phyloP scores from a whole-genome alignment of 2,113 vertebrate species.

The Mus spicilegus region DNA sequence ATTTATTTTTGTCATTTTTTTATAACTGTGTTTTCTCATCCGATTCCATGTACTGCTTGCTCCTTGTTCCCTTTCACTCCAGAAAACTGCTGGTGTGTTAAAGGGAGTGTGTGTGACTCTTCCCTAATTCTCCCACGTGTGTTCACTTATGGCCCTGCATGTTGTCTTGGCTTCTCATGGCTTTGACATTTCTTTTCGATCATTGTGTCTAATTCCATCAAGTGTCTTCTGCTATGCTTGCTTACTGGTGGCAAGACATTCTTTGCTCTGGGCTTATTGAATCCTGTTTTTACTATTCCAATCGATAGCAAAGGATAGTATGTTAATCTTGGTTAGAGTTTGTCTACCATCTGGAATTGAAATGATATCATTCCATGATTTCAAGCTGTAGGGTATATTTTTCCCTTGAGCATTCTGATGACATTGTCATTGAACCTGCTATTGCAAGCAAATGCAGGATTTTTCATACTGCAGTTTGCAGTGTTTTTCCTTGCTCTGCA shows the following conservation, averaged over 20 bases:
- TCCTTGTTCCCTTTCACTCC: neutral
- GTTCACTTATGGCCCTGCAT: neutral
- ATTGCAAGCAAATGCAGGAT: neutral
- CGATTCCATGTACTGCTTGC: neutral
- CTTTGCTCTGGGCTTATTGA: neutral
- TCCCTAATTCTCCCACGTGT: no score
- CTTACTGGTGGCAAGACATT: neutral
- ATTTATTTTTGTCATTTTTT: neutral
- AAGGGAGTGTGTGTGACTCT: neutral
- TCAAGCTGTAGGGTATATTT: neutral
- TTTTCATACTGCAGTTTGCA: no score
- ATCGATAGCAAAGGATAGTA: neutral
- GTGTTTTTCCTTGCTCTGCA: neutral
- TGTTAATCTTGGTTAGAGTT: no score
- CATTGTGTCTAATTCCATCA: no score
- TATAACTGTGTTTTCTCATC: neutral
- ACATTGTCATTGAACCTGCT: neutral
- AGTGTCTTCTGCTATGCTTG: neutral
- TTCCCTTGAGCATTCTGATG: neutral
- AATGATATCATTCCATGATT: neutral
- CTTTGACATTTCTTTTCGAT: neutral
- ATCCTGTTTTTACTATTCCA: neutral
- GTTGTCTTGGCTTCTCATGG: no score
- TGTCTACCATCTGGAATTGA: neutral
- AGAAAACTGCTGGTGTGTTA: neutral